These are phyloP conservation scores for Astropecten irregularis DNA, from an alignment of 53 echinoderm and acorn worm species.

Conservation along the genomic window DNA sequence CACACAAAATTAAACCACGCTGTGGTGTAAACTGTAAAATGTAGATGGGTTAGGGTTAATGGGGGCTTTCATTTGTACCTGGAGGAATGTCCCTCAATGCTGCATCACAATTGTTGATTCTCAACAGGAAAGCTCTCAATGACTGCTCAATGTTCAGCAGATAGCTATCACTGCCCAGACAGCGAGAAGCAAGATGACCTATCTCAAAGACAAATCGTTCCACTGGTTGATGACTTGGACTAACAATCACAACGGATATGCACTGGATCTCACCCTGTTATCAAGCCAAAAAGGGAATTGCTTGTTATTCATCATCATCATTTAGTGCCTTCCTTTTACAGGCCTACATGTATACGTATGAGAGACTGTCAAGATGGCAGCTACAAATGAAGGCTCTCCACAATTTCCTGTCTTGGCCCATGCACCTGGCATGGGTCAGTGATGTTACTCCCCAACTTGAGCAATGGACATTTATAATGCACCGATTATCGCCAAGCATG, in stretches of 20 bases:
- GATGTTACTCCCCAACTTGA: too few species aligned
- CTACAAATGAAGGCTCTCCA: too few species aligned
- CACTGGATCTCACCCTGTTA: conserved; percentile 82
- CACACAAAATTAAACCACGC: too few species aligned
- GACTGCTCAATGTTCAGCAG: conserved; percentile 82
- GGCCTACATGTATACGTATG: not conserved
- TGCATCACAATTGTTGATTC: conserved; percentile 87
- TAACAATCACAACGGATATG: conserved; percentile 73
- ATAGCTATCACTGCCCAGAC: conserved; percentile 62
- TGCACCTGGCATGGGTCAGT: too few species aligned
- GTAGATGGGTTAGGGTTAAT: too few species aligned
- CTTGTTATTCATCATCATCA: not conserved
- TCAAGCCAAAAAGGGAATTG: not conserved
- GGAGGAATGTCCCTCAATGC: conserved; percentile 60
- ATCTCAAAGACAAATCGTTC: conserved; percentile 96
- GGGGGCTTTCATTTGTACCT: too few species aligned
- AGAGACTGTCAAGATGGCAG: too few species aligned
- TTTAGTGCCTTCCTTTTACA: not conserved
- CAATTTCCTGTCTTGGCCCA: too few species aligned
- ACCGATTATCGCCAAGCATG: too few species aligned
- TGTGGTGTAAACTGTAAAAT: too few species aligned
- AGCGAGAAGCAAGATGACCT: conserved; percentile 37
- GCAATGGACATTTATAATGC: too few species aligned
- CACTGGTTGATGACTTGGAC: conserved; percentile 61
- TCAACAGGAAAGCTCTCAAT: conserved; percentile 78